Evolutionary conservation across 2,113 vertebrate species (phyloP).

Genomic region (Nyctibius bracteatus): DNA sequence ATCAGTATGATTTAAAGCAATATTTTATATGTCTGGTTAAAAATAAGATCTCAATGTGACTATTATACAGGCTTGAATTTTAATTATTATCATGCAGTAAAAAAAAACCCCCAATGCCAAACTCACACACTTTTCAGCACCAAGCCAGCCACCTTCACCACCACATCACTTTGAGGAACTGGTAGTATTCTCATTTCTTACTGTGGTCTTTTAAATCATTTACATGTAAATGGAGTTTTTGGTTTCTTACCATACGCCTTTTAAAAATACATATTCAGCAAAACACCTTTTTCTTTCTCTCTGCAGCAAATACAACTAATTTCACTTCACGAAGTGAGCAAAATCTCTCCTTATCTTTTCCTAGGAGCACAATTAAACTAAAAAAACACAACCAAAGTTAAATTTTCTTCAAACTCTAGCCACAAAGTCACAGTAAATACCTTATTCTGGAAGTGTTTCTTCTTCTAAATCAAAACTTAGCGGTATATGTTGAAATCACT

Average conservation of each 20-base stretch:
- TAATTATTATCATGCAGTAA: neutral
- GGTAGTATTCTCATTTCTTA: slow-evolving; percentile 17
- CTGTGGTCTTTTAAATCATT: slow-evolving; percentile 1
- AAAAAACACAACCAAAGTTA: slow-evolving; percentile 20
- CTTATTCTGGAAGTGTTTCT: neutral
- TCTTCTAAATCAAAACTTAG: neutral
- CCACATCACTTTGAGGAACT: slow-evolving; percentile 18
- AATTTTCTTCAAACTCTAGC: neutral
- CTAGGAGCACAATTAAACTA: slow-evolving; percentile 35
- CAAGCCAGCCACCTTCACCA: slow-evolving; percentile 12
- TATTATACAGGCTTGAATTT: slow-evolving; percentile 34
- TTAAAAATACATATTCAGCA: slow-evolving; percentile 52
- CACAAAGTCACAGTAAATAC: neutral
- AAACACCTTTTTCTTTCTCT: slow-evolving; percentile 19
- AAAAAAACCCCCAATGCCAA: neutral
- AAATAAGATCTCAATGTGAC: slow-evolving; percentile 42
- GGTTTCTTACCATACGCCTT: slow-evolving; percentile 10
- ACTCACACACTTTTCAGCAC: neutral
- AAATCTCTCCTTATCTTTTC: slow-evolving; percentile 36
- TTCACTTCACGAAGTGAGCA: slow-evolving; percentile 50
- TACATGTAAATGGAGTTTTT: slow-evolving; percentile 50
- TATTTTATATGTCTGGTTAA: slow-evolving; percentile 42
- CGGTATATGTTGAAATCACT: neutral
- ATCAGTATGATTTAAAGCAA: slow-evolving; percentile 10
- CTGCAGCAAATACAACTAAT: slow-evolving; percentile 35